Evolutionary conservation across 2,888 invertebrate species (phyloP).

Genomic region (Melanostoma scalare): DNA sequence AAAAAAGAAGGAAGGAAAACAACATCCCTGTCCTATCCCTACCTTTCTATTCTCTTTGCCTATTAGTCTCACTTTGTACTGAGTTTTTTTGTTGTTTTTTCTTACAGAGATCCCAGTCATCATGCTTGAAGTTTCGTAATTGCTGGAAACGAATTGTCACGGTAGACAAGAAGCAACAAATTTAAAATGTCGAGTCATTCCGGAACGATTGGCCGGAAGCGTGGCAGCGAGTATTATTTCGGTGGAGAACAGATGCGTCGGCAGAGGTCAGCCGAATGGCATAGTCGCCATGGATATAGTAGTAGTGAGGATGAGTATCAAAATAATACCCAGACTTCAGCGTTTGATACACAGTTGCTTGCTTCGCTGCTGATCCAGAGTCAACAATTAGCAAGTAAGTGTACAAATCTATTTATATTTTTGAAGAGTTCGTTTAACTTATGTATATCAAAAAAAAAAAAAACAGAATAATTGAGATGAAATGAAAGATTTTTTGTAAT

Average conservation of each 20-base stretch:
- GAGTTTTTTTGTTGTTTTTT: slow-evolving; percentile 8
- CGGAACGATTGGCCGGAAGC: slow-evolving; percentile 82
- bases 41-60: neutral
- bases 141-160: slow-evolving; percentile 21
- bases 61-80: slow-evolving; percentile 26
- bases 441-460: too few relatives aligned
- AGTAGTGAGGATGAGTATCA: slow-evolving; percentile 84
- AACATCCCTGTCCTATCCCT: too few relatives aligned
- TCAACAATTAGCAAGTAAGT: slow-evolving; percentile 85
- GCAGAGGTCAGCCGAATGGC: slow-evolving; percentile 85
- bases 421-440: too few relatives aligned
- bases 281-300: slow-evolving; percentile 83
- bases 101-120: slow-evolving; percentile 49
- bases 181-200: slow-evolving; percentile 81
- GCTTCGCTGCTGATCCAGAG: slow-evolving; percentile 84
- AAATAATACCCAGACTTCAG: slow-evolving; percentile 81
- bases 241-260: slow-evolving; percentile 82
- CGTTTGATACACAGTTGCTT: slow-evolving; percentile 84
- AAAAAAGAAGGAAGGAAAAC: neutral
- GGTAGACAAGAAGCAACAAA: slow-evolving; percentile 9
- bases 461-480: too few relatives aligned
- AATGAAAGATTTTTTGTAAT: too few relatives aligned
- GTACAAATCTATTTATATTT: too few relatives aligned
- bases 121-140: slow-evolving; percentile 54
- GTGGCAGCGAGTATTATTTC: slow-evolving; percentile 80